A percentile compares a stretch with the other conserved stretches of the same genome.
Conservation (phyloP, 2,113 vertebrate genomes). For the Malurus cyaneus region DNA sequence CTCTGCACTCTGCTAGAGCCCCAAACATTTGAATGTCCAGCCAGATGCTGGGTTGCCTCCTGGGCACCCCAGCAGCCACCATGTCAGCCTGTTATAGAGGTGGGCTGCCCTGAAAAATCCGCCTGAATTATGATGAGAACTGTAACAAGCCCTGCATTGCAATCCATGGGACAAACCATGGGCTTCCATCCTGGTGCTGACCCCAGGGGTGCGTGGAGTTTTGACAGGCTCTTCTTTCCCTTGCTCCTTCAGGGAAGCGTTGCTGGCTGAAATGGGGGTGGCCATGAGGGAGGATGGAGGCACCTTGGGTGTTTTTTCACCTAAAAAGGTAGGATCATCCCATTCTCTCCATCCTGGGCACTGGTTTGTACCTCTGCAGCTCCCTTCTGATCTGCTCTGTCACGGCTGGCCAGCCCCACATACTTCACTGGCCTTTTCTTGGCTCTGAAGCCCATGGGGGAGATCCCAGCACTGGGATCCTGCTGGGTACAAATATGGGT, state of each 20-base stretch:
- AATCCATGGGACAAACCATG: background rate
- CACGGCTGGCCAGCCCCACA: background rate
- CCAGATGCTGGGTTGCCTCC: fast-evolving
- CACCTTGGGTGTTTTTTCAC: slow-evolving; percentile 94
- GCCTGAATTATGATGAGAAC: background rate
- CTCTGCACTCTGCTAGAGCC: background rate
- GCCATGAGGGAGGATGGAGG: slow-evolving; percentile 97
- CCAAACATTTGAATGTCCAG: background rate
- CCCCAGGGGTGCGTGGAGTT: background rate
- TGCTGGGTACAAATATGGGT: background rate
- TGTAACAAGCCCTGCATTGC: background rate
- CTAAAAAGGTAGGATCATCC: slow-evolving; percentile 90
- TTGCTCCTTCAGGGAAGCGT: slow-evolving; percentile 83
- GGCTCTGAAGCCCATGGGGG: background rate
- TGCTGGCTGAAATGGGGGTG: slow-evolving; percentile 97
- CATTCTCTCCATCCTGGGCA: background rate
- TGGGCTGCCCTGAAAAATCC: background rate
- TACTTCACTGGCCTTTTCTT: background rate
- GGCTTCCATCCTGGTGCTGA: background rate
- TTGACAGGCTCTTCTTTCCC: background rate
- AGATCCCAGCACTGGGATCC: background rate
- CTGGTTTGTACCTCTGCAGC: background rate
- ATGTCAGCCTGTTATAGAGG: fast-evolving
- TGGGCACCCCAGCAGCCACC: background rate
- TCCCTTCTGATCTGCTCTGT: background rate